Percentiles rank a stretch among this genome's conserved stretches.
These are phyloP conservation scores for Teleogryllus oceanicus DNA, from an alignment of 2,888 invertebrate genomes.

Conservation along the genomic window DNA sequence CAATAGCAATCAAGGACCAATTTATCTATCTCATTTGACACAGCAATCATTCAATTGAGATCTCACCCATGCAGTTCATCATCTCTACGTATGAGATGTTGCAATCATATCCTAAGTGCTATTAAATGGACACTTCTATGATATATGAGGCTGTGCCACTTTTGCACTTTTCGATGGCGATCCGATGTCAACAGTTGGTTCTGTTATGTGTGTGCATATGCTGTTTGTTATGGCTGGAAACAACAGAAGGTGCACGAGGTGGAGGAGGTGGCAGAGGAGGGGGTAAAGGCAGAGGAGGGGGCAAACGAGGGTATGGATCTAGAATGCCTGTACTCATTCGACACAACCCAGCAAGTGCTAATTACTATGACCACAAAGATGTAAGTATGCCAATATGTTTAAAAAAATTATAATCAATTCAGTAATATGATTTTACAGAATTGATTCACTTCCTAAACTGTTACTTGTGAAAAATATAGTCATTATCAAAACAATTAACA, in stretches of 20 bases:
- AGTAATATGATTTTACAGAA: not conserved
- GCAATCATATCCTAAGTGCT: slow-evolving; percentile 9
- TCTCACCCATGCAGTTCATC: slow-evolving; percentile 20
- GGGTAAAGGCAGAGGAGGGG: slow-evolving; percentile 40
- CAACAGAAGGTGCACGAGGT: slow-evolving; percentile 35
- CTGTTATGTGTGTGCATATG: not conserved
- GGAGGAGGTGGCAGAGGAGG: slow-evolving; percentile 40
- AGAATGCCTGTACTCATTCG: slow-evolving; percentile 56
- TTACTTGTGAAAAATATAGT: not conserved
- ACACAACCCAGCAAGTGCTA: slow-evolving; percentile 56
- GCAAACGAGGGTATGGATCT: slow-evolving; percentile 46
- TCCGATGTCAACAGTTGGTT: slow-evolving; percentile 23
- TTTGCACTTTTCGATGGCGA: slow-evolving; percentile 19
- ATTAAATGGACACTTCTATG: slow-evolving; percentile 19
- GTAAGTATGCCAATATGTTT: slow-evolving; percentile 46
- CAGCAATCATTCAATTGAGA: slow-evolving; percentile 31
- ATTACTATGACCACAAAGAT: slow-evolving; percentile 63
- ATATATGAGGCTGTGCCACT: not conserved
- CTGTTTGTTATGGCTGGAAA: slow-evolving; percentile 11
- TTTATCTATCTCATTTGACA: slow-evolving; percentile 3
- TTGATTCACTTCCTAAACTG: slow-evolving; percentile 18
- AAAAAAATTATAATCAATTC: no score
- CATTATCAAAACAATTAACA: no score
- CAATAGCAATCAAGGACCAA: not conserved
- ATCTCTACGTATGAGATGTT: not conserved